Percentiles rank a stretch among this genome's conserved stretches.
Evolutionary conservation across 2,113 vertebrate species (phyloP).

Genomic region (Rhea americana): DNA sequence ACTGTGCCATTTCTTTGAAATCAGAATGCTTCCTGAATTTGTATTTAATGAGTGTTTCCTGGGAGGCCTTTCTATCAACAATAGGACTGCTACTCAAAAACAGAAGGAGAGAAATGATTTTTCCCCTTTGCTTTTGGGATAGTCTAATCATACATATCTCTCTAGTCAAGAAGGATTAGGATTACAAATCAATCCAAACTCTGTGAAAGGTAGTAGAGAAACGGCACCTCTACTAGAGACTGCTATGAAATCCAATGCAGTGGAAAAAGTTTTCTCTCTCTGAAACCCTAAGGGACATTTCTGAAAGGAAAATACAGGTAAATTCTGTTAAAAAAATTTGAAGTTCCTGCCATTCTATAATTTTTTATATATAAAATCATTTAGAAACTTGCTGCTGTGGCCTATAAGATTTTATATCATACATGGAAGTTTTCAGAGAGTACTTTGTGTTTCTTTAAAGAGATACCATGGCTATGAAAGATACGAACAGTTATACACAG

Average conservation of each 20-base stretch:
- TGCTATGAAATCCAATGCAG: not conserved
- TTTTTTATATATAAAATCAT: conserved; percentile 15
- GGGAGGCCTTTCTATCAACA: not conserved
- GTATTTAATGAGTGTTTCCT: not conserved
- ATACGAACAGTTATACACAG: not conserved
- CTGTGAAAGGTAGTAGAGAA: not conserved
- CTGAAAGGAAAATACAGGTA: conserved; percentile 39
- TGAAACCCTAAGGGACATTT: not conserved
- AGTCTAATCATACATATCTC: not conserved
- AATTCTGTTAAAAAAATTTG: not conserved
- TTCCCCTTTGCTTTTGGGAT: not conserved
- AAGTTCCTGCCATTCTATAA: conserved; percentile 40
- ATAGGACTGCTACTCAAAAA: not conserved
- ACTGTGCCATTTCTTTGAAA: not conserved
- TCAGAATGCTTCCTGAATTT: not conserved
- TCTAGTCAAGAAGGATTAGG: not conserved
- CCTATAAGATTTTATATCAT: not conserved
- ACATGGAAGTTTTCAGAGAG: not conserved
- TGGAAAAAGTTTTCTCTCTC: not conserved
- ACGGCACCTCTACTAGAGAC: not conserved
- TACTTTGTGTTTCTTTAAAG: not conserved
- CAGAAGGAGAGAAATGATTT: rapidly evolving
- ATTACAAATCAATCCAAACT: not conserved
- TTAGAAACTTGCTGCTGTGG: not conserved
- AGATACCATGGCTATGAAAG: not conserved